A percentile compares a stretch with the other conserved stretches of the same genome.
Conservation (phyloP, 2,113 vertebrate genomes). For the Grammomys dolichurus region DNA sequence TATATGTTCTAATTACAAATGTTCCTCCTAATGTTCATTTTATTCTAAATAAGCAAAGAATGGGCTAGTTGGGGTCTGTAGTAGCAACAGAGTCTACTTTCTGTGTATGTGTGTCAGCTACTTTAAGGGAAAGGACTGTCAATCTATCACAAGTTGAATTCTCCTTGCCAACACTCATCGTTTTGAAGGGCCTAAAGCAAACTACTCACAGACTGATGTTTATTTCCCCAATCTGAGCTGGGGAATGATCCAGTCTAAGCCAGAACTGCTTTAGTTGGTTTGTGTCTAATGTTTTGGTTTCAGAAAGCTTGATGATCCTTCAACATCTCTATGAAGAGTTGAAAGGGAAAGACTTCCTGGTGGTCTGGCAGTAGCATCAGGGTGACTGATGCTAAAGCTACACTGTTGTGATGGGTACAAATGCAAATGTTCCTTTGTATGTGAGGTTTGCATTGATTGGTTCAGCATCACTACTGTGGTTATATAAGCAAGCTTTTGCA, state of each 20-base stretch:
- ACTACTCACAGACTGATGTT: background rate
- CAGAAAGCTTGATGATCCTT: background rate
- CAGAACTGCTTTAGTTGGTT: background rate
- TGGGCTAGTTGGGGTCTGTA: background rate
- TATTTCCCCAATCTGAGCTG: background rate
- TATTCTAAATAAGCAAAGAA: background rate
- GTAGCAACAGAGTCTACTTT: background rate
- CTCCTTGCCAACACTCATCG: background rate
- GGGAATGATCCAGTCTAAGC: background rate
- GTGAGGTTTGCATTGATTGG: background rate
- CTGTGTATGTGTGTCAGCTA: no score
- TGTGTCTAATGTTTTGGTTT: background rate
- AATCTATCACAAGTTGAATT: background rate
- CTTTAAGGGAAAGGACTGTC: background rate
- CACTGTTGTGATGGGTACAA: background rate
- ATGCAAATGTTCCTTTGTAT: background rate
- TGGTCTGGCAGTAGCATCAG: fast-evolving
- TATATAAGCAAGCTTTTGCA: background rate
- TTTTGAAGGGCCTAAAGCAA: background rate
- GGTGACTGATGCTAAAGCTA: background rate
- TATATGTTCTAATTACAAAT: background rate
- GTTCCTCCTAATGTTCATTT: background rate
- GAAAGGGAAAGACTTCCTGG: background rate
- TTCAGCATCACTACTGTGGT: background rate
- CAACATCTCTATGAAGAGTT: background rate